phyloP scores from a whole-genome alignment of 2,797 vertebrate genomes.

The Tiaroga cobitis region DNA sequence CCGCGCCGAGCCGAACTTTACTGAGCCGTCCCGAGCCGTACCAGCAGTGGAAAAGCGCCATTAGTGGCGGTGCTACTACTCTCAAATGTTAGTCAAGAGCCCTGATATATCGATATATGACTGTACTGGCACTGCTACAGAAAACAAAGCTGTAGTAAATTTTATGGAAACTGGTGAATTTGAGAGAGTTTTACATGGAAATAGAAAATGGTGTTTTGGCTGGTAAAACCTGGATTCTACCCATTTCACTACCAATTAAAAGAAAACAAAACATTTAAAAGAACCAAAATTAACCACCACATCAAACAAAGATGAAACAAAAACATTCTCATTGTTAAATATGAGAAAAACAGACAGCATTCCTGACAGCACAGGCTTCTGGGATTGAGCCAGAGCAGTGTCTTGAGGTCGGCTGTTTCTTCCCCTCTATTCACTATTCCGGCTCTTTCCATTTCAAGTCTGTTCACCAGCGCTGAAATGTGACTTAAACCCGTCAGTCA shows the following conservation, averaged over 20 bases:
- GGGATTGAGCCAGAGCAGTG: background rate
- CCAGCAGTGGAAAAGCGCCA: too few relatives aligned
- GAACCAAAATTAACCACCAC: background rate
- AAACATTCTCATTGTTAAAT: background rate
- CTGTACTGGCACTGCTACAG: background rate
- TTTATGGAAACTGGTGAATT: background rate
- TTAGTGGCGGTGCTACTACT: too few relatives aligned
- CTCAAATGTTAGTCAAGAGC: too few relatives aligned
- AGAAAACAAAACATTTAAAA: background rate
- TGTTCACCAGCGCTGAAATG: conserved; percentile 11
- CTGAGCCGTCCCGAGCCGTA: too few relatives aligned
- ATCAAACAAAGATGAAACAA: background rate
- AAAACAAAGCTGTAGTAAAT: background rate
- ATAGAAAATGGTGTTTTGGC: background rate
- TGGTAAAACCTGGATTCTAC: background rate
- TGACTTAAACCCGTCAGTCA: conserved; percentile 37
- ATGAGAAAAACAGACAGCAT: background rate
- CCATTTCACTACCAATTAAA: conserved; percentile 5
- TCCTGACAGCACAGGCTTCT: background rate
- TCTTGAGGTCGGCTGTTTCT: background rate
- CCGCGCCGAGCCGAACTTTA: too few relatives aligned
- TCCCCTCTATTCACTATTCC: background rate
- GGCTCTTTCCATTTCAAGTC: conserved; percentile 7
- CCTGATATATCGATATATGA: background rate
- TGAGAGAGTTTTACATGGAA: background rate